Conservation (phyloP, 1,140 invertebrate species). For the Anastatus disparis region DNA sequence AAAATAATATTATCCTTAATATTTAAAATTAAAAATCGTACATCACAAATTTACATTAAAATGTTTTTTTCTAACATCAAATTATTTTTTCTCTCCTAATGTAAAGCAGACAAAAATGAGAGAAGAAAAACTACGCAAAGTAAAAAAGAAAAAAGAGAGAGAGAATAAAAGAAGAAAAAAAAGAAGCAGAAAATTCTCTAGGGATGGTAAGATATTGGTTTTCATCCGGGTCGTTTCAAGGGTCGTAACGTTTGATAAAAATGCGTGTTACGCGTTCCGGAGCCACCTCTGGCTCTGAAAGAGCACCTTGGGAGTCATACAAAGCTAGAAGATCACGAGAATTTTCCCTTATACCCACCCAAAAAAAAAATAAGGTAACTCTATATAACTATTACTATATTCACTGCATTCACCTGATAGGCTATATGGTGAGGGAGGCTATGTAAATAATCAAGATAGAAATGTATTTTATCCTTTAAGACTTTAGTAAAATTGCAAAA, state of each 20-base stretch:
- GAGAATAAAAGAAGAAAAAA: constrained; percentile 41
- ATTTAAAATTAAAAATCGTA: no score
- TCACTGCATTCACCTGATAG: constrained; percentile 22
- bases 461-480: background rate
- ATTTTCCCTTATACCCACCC: constrained; percentile 58
- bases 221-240: constrained; percentile 64
- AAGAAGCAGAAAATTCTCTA: constrained; percentile 55
- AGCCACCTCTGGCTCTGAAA: constrained; percentile 60
- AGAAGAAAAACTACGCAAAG: no score
- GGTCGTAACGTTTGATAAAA: constrained; percentile 68
- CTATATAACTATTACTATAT: no score
- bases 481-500: background rate
- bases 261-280: constrained; percentile 66
- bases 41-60: no score
- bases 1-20: no score
- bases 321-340: constrained; percentile 62
- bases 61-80: no score
- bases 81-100: background rate
- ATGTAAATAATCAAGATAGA: constrained; percentile 33
- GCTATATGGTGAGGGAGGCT: no score
- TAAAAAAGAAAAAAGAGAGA: constrained; percentile 34
- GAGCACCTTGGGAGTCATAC: constrained; percentile 62
- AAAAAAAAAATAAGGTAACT: no score
- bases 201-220: constrained; percentile 65
- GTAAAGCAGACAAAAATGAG: background rate